Percentiles rank a stretch among this genome's conserved stretches.
Conservation (phyloP, 37 sponge, comb jelly and placozoan species). For the Petrosia ficiformis region DNA sequence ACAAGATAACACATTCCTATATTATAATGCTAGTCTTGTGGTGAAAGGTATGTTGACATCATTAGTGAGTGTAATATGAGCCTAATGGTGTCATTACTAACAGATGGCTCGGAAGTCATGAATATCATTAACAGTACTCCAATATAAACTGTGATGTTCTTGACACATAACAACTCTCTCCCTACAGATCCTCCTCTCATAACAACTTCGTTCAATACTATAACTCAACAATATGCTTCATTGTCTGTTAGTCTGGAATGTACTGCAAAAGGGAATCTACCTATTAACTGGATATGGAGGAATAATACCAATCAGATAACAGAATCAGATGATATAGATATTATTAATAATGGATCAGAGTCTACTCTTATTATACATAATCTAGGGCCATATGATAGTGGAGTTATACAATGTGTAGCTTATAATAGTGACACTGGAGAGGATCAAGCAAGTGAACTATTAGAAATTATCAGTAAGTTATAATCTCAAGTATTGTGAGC, state of each 20-base stretch:
- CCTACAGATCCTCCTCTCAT: neutral
- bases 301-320: neutral
- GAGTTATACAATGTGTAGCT: neutral
- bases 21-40: neutral
- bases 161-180: too few relatives aligned
- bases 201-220: neutral
- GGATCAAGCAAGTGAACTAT: too few relatives aligned
- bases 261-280: neutral
- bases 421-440: too few relatives aligned
- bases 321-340: neutral
- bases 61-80: neutral
- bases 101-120: too few relatives aligned
- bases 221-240: conserved; percentile 9
- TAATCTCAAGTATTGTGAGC: too few relatives aligned
- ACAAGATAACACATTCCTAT: neutral
- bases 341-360: neutral
- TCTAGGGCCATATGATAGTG: neutral
- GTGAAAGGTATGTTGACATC: conserved; percentile 7
- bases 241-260: neutral
- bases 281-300: neutral
- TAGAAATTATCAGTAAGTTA: too few relatives aligned
- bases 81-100: too few relatives aligned
- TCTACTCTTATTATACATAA: neutral
- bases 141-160: too few relatives aligned
- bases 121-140: too few relatives aligned